Conservation (phyloP, 2,888 invertebrate species). For the Ichneumon xanthorius region DNA sequence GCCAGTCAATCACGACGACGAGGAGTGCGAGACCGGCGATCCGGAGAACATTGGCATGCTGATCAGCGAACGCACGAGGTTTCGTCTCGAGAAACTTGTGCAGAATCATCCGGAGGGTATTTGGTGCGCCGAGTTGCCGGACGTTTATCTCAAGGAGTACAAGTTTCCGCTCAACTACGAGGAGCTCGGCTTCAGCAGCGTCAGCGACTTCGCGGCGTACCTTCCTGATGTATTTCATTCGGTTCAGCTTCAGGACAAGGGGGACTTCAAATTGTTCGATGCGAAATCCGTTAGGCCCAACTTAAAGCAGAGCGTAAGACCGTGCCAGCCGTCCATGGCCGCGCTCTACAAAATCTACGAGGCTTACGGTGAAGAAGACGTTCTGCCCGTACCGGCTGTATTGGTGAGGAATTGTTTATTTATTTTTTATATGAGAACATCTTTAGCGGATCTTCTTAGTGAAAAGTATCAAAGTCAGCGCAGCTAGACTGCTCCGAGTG, state of each 20-base stretch:
- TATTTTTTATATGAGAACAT: background rate
- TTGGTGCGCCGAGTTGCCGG: conserved; percentile 80
- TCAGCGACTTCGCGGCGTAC: conserved; percentile 76
- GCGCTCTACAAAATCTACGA: conserved; percentile 73
- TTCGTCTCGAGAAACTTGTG: conserved; percentile 77
- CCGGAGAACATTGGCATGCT: conserved; percentile 54
- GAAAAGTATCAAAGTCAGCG: background rate
- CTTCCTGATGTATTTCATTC: conserved; percentile 79
- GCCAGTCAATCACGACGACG: conserved; percentile 1
- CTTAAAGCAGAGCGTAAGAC: conserved; percentile 11
- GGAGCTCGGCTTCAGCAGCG: conserved; percentile 79
- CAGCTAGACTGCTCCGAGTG: background rate
- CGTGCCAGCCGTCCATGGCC: conserved; percentile 65
- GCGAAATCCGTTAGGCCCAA: conserved; percentile 68
- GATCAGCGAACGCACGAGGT: conserved; percentile 72
- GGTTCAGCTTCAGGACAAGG: conserved; percentile 67
- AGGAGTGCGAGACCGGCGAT: conserved; percentile 17
- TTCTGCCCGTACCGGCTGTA: conserved; percentile 74
- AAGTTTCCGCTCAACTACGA: conserved; percentile 75
- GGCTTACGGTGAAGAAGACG: conserved; percentile 61
- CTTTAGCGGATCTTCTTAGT: background rate
- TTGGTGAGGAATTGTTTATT: conserved; percentile 71
- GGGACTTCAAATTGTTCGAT: conserved; percentile 74
- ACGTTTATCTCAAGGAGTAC: conserved; percentile 76
- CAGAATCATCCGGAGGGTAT: conserved; percentile 79